Percentiles rank a stretch among this genome's conserved stretches.
These are phyloP conservation scores for Scolopax bukidnonensis DNA, from an alignment of 2,797 vertebrate genomes.

Conservation along the genomic window DNA sequence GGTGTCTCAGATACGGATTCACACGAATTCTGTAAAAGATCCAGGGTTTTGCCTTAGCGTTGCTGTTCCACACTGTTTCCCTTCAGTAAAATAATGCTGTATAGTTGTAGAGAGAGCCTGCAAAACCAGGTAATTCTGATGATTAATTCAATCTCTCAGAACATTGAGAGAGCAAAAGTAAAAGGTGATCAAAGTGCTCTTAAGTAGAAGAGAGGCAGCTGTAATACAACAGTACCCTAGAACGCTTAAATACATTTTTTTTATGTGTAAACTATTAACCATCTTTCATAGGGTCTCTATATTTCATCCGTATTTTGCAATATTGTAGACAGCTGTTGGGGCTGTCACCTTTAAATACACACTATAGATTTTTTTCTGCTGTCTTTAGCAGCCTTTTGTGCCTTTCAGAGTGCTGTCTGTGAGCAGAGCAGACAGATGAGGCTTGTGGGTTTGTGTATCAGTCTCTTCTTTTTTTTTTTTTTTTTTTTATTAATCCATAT, in stretches of 20 bases:
- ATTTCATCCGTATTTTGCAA: background rate
- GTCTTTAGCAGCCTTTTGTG: constrained; percentile 36
- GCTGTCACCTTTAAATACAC: background rate
- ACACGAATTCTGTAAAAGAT: fast-evolving
- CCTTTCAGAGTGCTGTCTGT: background rate
- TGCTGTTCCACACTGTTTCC: background rate
- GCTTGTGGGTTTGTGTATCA: background rate
- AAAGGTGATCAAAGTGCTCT: background rate
- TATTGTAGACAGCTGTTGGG: background rate
- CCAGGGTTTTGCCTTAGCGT: background rate
- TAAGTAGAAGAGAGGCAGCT: background rate
- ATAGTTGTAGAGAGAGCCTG: background rate
- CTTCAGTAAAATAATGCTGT: background rate
- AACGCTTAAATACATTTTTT: background rate
- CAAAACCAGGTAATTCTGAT: background rate
- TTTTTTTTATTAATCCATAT: background rate
- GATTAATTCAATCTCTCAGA: background rate
- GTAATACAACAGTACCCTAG: background rate
- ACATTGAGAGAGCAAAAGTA: background rate
- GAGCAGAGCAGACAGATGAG: background rate
- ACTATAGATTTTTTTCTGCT: background rate
- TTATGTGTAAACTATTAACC: background rate
- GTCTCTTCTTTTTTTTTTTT: background rate
- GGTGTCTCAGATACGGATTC: background rate
- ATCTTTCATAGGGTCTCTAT: background rate